Percentiles rank a stretch among this genome's conserved stretches.
Evolutionary conservation across 2,113 vertebrate genomes (phyloP).

Genomic region (Erinaceus europaeus): DNA sequence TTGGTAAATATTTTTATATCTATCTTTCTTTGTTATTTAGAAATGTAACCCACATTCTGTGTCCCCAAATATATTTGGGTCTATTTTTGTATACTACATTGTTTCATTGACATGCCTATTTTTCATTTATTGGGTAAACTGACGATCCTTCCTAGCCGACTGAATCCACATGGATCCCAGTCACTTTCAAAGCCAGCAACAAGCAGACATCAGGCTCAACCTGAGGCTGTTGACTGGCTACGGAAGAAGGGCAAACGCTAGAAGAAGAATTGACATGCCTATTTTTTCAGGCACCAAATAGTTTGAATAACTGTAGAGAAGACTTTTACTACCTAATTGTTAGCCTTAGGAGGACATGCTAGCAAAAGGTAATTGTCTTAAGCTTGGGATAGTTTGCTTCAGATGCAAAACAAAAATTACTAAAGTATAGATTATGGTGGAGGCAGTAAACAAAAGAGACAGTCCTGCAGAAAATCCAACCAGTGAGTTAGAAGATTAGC

Average conservation of each 20-base stretch:
- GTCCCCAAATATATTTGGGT: not conserved
- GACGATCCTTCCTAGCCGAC: no score
- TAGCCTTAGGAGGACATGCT: conserved; percentile 6
- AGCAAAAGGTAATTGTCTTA: conserved; percentile 5
- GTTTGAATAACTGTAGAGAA: conserved; percentile 16
- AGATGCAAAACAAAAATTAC: conserved; percentile 33
- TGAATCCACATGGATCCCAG: no score
- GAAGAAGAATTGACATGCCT: not conserved
- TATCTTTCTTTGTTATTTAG: not conserved
- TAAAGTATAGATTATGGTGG: conserved; percentile 5
- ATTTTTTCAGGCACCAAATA: conserved; percentile 9
- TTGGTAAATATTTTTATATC: not conserved
- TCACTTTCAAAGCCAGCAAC: no score
- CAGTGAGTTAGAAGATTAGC: not conserved
- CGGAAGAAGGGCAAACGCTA: no score
- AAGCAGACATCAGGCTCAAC: no score
- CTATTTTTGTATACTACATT: not conserved
- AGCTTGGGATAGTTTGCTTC: conserved; percentile 27
- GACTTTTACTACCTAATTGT: conserved; percentile 4
- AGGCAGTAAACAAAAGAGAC: conserved; percentile 3
- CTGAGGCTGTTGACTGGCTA: no score
- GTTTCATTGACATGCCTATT: not conserved
- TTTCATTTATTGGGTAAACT: no score
- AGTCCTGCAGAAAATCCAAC: not conserved
- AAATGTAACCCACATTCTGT: not conserved